A percentile compares a stretch with the other conserved stretches of the same genome.
phyloP scores from a whole-genome alignment of 2,797 vertebrate species.

The Neostethus bicornis region DNA sequence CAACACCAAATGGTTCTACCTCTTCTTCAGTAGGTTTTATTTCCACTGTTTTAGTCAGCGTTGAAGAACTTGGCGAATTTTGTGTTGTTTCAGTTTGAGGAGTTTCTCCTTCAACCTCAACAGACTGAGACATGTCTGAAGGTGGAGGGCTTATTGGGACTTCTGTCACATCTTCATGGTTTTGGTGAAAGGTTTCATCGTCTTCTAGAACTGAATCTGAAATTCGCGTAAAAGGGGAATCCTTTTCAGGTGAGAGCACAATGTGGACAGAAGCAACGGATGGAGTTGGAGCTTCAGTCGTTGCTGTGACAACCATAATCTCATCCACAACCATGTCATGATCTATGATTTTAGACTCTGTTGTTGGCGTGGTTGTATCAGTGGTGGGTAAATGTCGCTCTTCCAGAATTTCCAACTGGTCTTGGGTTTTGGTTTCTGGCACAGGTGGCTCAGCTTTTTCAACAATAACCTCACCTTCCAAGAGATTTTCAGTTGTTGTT shows the following conservation, averaged over 20 bases:
- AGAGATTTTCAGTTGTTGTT: slow-evolving; percentile 2
- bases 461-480: slow-evolving; percentile 15
- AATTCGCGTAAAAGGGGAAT: slow-evolving; percentile 78
- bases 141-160: background rate
- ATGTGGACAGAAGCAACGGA: slow-evolving; percentile 23
- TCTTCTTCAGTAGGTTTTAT: background rate
- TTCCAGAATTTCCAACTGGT: slow-evolving; percentile 65
- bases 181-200: slow-evolving; percentile 40
- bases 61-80: background rate
- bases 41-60: background rate
- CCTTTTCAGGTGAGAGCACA: slow-evolving; percentile 67
- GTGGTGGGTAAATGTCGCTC: slow-evolving; percentile 35
- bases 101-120: slow-evolving; percentile 6
- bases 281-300: slow-evolving; percentile 8
- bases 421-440: slow-evolving; percentile 12
- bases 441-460: slow-evolving; percentile 23
- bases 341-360: slow-evolving; percentile 15
- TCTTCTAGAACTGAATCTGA: slow-evolving; percentile 64
- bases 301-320: slow-evolving; percentile 53
- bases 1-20: background rate
- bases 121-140: slow-evolving; percentile 6
- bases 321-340: slow-evolving; percentile 69
- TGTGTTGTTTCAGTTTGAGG: background rate
- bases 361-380: slow-evolving; percentile 6
- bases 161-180: slow-evolving; percentile 32